Evolutionary conservation across 1,140 invertebrate species (phyloP).

Genomic region (Pseudomyrmex flavicornis): DNA sequence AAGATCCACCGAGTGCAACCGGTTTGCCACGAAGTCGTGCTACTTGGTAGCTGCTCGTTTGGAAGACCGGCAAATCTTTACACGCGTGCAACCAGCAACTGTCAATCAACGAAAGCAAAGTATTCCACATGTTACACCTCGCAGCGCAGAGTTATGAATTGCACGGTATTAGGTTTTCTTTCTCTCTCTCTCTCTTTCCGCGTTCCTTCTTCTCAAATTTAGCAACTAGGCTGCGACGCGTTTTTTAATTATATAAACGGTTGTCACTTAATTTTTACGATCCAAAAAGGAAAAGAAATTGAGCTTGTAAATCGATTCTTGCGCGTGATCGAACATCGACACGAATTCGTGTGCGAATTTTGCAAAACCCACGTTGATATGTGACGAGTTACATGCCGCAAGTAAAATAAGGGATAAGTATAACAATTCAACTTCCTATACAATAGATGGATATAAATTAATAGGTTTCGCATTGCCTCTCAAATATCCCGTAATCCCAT

Average conservation of each 20-base stretch:
- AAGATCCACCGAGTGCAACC: constrained; percentile 73
- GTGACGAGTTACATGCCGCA: background rate
- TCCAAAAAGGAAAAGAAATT: too few relatives aligned
- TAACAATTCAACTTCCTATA: background rate
- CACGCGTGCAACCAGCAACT: constrained; percentile 46
- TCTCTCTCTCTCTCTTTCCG: too few relatives aligned
- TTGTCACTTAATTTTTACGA: too few relatives aligned
- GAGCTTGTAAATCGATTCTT: too few relatives aligned
- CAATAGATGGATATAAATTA: background rate
- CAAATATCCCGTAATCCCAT: background rate
- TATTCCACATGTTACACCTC: background rate
- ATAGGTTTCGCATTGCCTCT: background rate
- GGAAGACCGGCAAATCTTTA: constrained; percentile 60
- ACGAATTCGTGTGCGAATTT: too few relatives aligned
- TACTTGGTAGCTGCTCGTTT: constrained; percentile 60
- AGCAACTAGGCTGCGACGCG: too few relatives aligned
- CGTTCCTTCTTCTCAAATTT: too few relatives aligned
- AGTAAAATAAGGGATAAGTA: background rate
- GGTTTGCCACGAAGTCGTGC: constrained; percentile 52
- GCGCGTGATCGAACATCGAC: too few relatives aligned
- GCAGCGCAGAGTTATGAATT: too few relatives aligned
- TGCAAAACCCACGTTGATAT: too few relatives aligned
- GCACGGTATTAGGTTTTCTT: too few relatives aligned
- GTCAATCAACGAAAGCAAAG: constrained; percentile 32
- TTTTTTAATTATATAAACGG: too few relatives aligned